A percentile compares a stretch with the other conserved stretches of the same genome.
These are phyloP conservation scores for Chalcosyrphus nemorum DNA, from an alignment of 2,888 invertebrate genomes.

Conservation along the genomic window DNA sequence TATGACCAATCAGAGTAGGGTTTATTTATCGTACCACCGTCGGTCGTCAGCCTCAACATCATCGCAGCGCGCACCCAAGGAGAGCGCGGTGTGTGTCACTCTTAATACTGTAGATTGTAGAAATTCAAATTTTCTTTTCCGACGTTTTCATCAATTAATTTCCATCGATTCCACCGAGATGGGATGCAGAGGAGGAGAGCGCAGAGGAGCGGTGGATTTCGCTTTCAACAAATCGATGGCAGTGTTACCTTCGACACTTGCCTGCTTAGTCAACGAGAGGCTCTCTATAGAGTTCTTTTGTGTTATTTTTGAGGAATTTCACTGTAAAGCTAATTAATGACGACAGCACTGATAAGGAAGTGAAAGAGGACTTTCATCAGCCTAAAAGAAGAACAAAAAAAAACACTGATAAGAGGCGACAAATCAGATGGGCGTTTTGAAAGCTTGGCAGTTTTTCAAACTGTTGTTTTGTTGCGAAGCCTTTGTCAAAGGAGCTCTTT, in stretches of 20 bases:
- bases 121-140: constrained; percentile 54
- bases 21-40: constrained; percentile 49
- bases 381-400: not conserved
- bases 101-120: constrained; percentile 14
- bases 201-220: not conserved
- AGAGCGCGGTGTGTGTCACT: constrained; percentile 5
- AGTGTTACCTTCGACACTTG: constrained; percentile 30
- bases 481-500: not conserved
- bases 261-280: constrained; percentile 17
- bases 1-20: constrained; percentile 56
- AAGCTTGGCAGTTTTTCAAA: not conserved
- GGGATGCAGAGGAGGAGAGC: not conserved
- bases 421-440: not conserved
- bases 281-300: not conserved
- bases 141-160: constrained; percentile 59
- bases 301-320: not conserved
- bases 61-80: constrained; percentile 23
- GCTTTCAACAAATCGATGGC: constrained; percentile 35
- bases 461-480: not conserved
- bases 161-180: constrained; percentile 24
- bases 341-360: not conserved
- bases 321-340: constrained; percentile 31
- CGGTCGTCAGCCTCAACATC: constrained; percentile 31
- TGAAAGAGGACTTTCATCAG: constrained; percentile 3
- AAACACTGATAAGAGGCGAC: not conserved